Percentiles rank a stretch among this genome's conserved stretches.
Evolutionary conservation across 1,140 invertebrate species (phyloP).

Genomic region (Drosophila grimshawi): DNA sequence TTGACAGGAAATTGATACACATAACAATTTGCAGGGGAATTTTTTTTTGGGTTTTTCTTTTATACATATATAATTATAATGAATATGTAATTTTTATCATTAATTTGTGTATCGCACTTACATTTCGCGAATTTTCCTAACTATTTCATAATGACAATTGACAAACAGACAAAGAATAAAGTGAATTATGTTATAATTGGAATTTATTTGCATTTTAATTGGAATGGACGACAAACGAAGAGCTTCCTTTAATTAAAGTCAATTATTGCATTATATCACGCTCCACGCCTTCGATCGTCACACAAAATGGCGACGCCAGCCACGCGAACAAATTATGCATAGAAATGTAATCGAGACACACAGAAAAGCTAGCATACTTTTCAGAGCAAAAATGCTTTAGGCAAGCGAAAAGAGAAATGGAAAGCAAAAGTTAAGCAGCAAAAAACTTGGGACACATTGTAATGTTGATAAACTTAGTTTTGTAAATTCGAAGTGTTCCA

Average conservation of each 20-base stretch:
- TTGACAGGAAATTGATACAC: conserved; percentile 53
- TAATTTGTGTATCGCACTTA: conserved; percentile 34
- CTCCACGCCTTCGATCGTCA: conserved; percentile 11
- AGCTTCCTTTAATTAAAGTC: conserved; percentile 5
- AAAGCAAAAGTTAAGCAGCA: not conserved
- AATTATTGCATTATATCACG: conserved; percentile 16
- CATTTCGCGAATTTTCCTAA: conserved; percentile 6
- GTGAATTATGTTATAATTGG: conserved; percentile 13
- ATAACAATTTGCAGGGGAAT: conserved; percentile 10
- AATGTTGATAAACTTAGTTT: conserved; percentile 24
- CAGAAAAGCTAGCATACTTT: conserved; percentile 30
- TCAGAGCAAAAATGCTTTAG: conserved; percentile 6
- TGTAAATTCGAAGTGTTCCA: conserved; percentile 11
- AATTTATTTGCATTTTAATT: conserved; percentile 42
- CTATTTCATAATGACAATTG: conserved; percentile 18
- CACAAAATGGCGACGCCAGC: conserved; percentile 26
- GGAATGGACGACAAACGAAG: conserved; percentile 13
- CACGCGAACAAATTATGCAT: conserved; percentile 28
- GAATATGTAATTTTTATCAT: conserved; percentile 44
- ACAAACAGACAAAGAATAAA: not conserved
- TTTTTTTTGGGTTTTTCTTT: conserved; percentile 4
- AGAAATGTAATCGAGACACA: conserved; percentile 26
- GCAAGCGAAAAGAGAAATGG: not conserved
- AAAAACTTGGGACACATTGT: conserved; percentile 30
- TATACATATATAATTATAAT: conserved; percentile 10